A percentile compares a stretch with the other conserved stretches of the same genome.
phyloP scores from a whole-genome alignment of 2,113 vertebrate species.

The Paramormyrops kingsleyae region DNA sequence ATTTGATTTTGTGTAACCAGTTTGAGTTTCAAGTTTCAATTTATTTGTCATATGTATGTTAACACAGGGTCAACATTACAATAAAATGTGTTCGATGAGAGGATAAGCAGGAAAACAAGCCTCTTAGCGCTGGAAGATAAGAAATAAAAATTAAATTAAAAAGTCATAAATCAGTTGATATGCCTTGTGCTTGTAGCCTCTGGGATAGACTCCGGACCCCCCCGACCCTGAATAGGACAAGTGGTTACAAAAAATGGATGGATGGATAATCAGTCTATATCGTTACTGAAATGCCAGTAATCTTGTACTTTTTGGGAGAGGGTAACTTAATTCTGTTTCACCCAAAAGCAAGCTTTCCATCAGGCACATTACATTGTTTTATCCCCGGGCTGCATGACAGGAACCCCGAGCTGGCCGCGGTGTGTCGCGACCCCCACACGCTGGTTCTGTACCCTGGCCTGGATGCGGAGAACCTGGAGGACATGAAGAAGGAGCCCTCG shows the following conservation, averaged over 20 bases:
- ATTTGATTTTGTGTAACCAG: neutral
- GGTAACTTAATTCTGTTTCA: neutral
- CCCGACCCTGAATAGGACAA: neutral
- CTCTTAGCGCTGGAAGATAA: too few species aligned
- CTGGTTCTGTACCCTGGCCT: conserved; percentile 87
- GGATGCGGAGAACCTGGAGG: conserved; percentile 78
- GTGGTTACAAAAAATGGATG: neutral
- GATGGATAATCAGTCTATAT: neutral
- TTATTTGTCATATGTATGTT: too few species aligned
- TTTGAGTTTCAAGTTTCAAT: neutral
- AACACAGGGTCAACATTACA: too few species aligned
- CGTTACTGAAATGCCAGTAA: neutral
- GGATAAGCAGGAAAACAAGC: too few species aligned
- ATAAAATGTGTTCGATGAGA: too few species aligned
- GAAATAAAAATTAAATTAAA: too few species aligned
- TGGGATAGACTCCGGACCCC: neutral
- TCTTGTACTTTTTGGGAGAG: neutral
- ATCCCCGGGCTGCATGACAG: conserved; percentile 45
- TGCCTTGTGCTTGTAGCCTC: too few species aligned
- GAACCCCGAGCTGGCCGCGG: conserved; percentile 76
- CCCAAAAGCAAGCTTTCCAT: neutral
- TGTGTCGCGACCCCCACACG: conserved; percentile 75
- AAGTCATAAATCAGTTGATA: neutral
- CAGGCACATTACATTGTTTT: neutral
- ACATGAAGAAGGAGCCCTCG: conserved; percentile 54